Percentiles rank a stretch among this genome's conserved stretches.
Conservation (phyloP, 1,140 invertebrate genomes). For the Lepidurus couesii region DNA sequence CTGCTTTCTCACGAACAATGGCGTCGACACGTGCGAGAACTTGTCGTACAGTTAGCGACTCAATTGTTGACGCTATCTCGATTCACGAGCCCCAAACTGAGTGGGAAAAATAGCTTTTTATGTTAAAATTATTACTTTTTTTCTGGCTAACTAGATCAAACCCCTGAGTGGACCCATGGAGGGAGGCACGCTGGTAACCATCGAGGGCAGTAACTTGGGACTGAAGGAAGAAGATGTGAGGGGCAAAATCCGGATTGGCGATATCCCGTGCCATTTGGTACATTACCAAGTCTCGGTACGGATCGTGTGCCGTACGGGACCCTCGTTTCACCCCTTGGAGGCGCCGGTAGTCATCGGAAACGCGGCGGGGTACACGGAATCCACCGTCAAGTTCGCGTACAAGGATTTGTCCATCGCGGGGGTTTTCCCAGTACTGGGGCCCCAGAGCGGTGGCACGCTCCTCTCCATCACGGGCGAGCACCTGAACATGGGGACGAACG, state of each 20-base stretch:
- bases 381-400: slow-evolving; percentile 81
- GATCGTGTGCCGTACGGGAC: slow-evolving; percentile 79
- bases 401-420: slow-evolving; percentile 75
- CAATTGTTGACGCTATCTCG: not conserved
- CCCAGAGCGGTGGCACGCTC: slow-evolving; percentile 87
- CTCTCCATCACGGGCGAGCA: slow-evolving; percentile 83
- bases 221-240: slow-evolving; percentile 80
- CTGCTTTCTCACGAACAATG: slow-evolving; percentile 8
- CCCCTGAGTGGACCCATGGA: slow-evolving; percentile 89
- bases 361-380: slow-evolving; percentile 79
- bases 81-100: not conserved
- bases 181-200: slow-evolving; percentile 91
- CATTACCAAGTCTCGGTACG: slow-evolving; percentile 87
- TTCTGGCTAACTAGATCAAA: slow-evolving; percentile 61
- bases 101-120: not conserved
- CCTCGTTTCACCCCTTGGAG: slow-evolving; percentile 59
- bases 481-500: slow-evolving; percentile 86
- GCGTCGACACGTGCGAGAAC: not conserved
- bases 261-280: slow-evolving; percentile 77
- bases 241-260: slow-evolving; percentile 85
- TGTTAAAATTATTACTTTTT: not conserved
- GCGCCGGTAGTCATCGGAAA: slow-evolving; percentile 83
- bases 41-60: not conserved
- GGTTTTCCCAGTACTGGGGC: slow-evolving; percentile 78
- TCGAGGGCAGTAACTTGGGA: slow-evolving; percentile 92